These are phyloP conservation scores for Diphyllodes magnificus DNA, from an alignment of 2,113 vertebrate genomes.

Conservation along the genomic window DNA sequence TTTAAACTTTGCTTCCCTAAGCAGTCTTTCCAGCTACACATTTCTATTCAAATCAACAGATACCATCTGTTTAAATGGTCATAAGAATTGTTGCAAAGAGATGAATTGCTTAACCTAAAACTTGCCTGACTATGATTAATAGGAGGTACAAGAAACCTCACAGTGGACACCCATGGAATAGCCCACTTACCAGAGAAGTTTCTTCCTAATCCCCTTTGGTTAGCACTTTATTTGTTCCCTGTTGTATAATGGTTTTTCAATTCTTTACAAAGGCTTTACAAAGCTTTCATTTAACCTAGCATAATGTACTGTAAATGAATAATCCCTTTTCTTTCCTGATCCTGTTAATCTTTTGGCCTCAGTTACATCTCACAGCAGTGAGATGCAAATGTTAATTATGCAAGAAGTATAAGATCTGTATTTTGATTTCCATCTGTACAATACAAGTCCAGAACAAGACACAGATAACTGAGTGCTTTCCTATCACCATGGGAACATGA, in stretches of 20 bases:
- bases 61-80: not conserved
- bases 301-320: constrained; percentile 67
- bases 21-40: not conserved
- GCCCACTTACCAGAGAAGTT: constrained; percentile 35
- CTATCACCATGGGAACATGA: constrained; percentile 48
- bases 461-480: not conserved
- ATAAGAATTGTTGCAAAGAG: not conserved
- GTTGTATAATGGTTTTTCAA: constrained; percentile 60
- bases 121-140: not conserved
- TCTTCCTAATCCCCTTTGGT: constrained; percentile 55
- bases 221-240: constrained; percentile 62
- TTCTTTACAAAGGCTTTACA: constrained; percentile 57
- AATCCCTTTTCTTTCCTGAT: constrained; percentile 61
- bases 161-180: constrained; percentile 20
- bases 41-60: not conserved
- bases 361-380: constrained; percentile 40
- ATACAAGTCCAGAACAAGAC: constrained; percentile 27
- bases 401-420: constrained; percentile 44
- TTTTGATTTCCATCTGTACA: constrained; percentile 61
- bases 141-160: constrained; percentile 11
- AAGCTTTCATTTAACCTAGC: constrained; percentile 58
- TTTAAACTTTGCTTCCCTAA: not conserved
- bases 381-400: constrained; percentile 61
- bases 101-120: not conserved
- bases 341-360: constrained; percentile 64